Evolutionary conservation across 2,888 invertebrate genomes (phyloP).

Genomic region (Parthenolecanium corni): DNA sequence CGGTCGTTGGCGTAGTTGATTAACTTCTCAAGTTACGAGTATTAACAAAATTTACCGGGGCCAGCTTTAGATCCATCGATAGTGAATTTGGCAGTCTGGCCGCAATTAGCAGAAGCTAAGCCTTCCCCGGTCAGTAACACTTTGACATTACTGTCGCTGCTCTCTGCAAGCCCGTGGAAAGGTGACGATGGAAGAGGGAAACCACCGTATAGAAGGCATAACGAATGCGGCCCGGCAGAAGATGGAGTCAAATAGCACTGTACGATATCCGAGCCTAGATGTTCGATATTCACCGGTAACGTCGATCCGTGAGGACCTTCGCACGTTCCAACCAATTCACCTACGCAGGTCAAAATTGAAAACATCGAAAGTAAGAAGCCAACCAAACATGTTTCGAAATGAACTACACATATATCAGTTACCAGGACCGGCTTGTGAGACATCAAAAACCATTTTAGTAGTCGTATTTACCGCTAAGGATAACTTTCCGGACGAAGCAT

Average conservation of each 20-base stretch:
- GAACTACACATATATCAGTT: too few species aligned
- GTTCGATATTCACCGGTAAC: slow-evolving; percentile 42
- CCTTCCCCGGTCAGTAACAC: slow-evolving; percentile 83
- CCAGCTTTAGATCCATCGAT: slow-evolving; percentile 75
- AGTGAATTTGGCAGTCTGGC: slow-evolving; percentile 84
- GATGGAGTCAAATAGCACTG: slow-evolving; percentile 48
- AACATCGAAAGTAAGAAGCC: background rate
- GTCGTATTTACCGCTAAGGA: slow-evolving; percentile 40
- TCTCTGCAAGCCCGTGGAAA: slow-evolving; percentile 48
- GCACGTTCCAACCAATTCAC: slow-evolving; percentile 47
- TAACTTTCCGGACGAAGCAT: slow-evolving; percentile 39
- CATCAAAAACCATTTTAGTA: slow-evolving; percentile 73
- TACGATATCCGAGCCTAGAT: slow-evolving; percentile 45
- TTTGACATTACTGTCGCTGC: slow-evolving; percentile 40
- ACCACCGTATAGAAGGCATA: slow-evolving; percentile 67
- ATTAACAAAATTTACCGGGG: slow-evolving; percentile 49
- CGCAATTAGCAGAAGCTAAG: slow-evolving; percentile 78
- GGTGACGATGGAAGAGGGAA: slow-evolving; percentile 64
- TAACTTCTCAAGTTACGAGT: too few species aligned
- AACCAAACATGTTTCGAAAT: too few species aligned
- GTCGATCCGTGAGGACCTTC: slow-evolving; percentile 40
- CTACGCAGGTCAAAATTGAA: slow-evolving; percentile 33
- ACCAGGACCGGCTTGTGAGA: slow-evolving; percentile 82
- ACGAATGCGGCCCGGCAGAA: slow-evolving; percentile 56
- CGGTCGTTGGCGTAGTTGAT: too few species aligned